Percentiles rank a stretch among this genome's conserved stretches.
Conservation (phyloP, 2,888 invertebrate species). For the Hypsopygia costalis region DNA sequence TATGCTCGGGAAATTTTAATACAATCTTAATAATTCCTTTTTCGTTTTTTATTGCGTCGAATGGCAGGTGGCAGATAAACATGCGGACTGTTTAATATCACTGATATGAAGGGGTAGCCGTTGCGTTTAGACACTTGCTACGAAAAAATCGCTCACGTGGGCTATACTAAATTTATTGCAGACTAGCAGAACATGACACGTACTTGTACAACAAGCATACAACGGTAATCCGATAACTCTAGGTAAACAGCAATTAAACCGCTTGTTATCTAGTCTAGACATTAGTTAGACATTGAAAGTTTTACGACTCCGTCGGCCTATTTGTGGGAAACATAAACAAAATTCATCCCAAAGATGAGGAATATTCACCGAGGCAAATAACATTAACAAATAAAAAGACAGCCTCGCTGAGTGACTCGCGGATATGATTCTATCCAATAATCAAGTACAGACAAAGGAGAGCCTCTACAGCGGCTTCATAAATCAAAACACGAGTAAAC, state of each 20-base stretch:
- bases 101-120: too few relatives aligned
- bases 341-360: constrained; percentile 41
- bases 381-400: constrained; percentile 36
- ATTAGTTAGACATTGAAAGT: constrained; percentile 37
- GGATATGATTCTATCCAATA: constrained; percentile 35
- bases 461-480: constrained; percentile 36
- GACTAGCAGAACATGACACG: too few relatives aligned
- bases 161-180: too few relatives aligned
- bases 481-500: constrained; percentile 61
- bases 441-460: constrained; percentile 45
- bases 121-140: too few relatives aligned
- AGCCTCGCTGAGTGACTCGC: constrained; percentile 23
- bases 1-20: too few relatives aligned
- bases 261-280: constrained; percentile 28
- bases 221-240: too few relatives aligned
- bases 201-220: too few relatives aligned
- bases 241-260: background rate
- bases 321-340: constrained; percentile 39
- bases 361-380: constrained; percentile 29
- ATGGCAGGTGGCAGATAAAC: too few relatives aligned
- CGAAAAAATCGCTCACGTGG: too few relatives aligned
- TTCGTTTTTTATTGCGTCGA: too few relatives aligned
- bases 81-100: too few relatives aligned
- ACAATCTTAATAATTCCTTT: too few relatives aligned
- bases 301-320: constrained; percentile 37